Conservation (phyloP, 1,140 invertebrate species). For the Caenorhabditis briggsae region DNA sequence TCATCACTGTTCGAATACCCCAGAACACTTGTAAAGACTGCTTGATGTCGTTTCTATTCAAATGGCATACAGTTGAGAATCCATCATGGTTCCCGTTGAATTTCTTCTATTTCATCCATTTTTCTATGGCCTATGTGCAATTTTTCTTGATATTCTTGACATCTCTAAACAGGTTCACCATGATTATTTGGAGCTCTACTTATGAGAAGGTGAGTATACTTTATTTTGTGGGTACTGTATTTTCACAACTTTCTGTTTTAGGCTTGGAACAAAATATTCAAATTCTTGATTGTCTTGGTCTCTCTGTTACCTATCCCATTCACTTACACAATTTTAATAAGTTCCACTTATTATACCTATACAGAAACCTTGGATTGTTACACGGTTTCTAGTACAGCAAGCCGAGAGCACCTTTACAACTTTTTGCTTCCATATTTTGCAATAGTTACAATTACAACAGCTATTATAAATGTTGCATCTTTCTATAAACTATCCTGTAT, state of each 20-base stretch:
- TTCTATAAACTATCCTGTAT: slow-evolving; percentile 7
- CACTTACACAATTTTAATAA: neutral
- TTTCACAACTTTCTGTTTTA: neutral
- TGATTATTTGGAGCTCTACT: slow-evolving; percentile 23
- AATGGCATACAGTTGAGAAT: neutral
- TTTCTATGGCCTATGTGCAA: slow-evolving; percentile 13
- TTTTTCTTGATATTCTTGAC: slow-evolving; percentile 38
- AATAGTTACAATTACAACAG: neutral
- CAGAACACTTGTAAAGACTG: slow-evolving; percentile 42
- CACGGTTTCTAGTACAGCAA: neutral
- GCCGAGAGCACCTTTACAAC: slow-evolving; percentile 9
- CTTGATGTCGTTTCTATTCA: slow-evolving; percentile 12
- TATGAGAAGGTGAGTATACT: slow-evolving; percentile 14
- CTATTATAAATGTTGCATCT: slow-evolving; percentile 6
- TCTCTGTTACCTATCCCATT: neutral
- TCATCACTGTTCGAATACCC: slow-evolving; percentile 24
- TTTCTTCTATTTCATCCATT: slow-evolving; percentile 28
- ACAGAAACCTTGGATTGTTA: slow-evolving; percentile 28
- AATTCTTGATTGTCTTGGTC: neutral
- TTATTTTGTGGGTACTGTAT: too few species aligned
- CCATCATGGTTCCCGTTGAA: slow-evolving; percentile 42
- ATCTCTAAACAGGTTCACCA: slow-evolving; percentile 14
- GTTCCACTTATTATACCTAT: slow-evolving; percentile 8
- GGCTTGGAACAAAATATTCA: neutral
- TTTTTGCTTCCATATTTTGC: neutral